Evolutionary conservation across 2,797 vertebrate species (phyloP).

Genomic region (Botia kubotai): DNA sequence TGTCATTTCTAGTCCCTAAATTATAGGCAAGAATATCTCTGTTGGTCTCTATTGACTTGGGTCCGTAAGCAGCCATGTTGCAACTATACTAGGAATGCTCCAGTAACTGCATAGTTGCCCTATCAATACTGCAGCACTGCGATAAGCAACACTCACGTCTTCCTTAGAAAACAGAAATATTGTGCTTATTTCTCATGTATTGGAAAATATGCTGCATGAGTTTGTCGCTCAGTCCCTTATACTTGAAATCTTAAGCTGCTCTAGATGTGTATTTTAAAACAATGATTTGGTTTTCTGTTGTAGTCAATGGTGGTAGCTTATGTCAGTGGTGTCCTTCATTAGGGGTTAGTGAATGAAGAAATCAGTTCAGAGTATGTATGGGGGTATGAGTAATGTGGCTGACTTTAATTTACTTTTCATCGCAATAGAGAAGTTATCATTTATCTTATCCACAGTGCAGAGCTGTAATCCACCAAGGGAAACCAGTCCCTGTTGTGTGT

Average conservation of each 20-base stretch:
- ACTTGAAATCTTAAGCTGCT: not conserved
- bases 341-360: slow-evolving; percentile 37
- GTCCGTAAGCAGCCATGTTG: too few relatives aligned
- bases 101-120: too few relatives aligned
- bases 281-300: not conserved
- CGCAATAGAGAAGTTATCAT: slow-evolving; percentile 47
- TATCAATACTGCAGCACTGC: too few relatives aligned
- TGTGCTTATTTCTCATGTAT: too few relatives aligned
- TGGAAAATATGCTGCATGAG: too few relatives aligned
- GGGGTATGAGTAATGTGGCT: slow-evolving; percentile 10
- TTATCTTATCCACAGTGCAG: slow-evolving; percentile 48
- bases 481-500: slow-evolving; percentile 37
- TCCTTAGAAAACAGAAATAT: too few relatives aligned
- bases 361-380: slow-evolving; percentile 4
- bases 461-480: slow-evolving; percentile 51
- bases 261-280: not conserved
- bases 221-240: not conserved
- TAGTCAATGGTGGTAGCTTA: not conserved
- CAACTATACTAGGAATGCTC: too few relatives aligned
- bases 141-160: too few relatives aligned
- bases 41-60: too few relatives aligned
- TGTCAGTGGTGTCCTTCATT: not conserved
- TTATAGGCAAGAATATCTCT: too few relatives aligned
- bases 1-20: too few relatives aligned
- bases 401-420: slow-evolving; percentile 50